Base-by-base conservation (phyloP, 2,113 vertebrate species). In the Dendropsophus ebraccatus region DNA sequence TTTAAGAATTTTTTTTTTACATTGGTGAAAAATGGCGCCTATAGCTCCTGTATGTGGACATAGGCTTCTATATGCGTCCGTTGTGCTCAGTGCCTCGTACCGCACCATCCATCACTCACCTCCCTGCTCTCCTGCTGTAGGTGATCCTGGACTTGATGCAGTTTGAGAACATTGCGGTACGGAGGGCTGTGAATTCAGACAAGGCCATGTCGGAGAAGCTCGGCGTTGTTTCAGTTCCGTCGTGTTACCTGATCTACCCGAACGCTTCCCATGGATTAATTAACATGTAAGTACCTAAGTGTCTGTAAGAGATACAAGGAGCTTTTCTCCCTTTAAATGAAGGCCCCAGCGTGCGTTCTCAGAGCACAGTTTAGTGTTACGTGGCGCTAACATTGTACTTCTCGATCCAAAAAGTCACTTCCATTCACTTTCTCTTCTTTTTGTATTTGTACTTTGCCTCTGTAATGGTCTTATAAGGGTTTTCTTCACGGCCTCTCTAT, bases 121-220 rank as follows among this genome's bases (percentile, higher is more conserved):
- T 4, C 14, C 70, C 79, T 83, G 87, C 12, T 0, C 74, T 41
- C 28, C 0, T 54, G 67, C 91, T 35, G 30, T 50, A 99, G 98
- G 96, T 99, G 88, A 96, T 94, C 14, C 87, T 99, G 88, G 98
- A 99, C 91, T 88, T 99, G 91, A 88, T 95, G 84, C 94, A 92
- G 4, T 98, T 92, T 50, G 95, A 96, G 54, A 95, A 95, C 87
- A 86, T 99, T 0, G 14, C 88, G 75, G 96, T 99, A 30, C 95
- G 86, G 86, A 89, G 98, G 60, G 93, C 87, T 0, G 30, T 97
- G 91, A 91, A 92, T 84, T 90, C 89, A 4, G 96, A 99, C 16
- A 88, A 45, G 13, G 87, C 87, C n/a, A 90, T 97, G 16, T 90
- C 97, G 88, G 93, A 94, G 56, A 94, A 91, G 6, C 93, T 99